phyloP scores from a whole-genome alignment of 2,797 vertebrate species.

The Pagetopsis macropterus region DNA sequence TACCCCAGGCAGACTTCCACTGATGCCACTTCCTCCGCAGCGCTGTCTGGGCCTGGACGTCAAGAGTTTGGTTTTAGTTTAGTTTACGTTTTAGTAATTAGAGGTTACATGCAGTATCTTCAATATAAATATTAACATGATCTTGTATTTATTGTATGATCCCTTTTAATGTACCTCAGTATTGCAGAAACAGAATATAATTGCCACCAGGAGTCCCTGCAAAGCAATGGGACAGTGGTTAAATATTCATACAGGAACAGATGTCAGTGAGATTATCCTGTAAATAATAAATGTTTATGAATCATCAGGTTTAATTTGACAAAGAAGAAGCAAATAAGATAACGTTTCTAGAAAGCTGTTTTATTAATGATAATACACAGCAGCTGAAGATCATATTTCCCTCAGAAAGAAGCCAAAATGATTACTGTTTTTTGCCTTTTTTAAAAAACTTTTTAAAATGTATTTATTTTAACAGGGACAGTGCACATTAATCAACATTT shows the following conservation, averaged over 20 bases:
- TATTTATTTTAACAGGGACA: too few species aligned
- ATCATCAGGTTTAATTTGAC: background rate
- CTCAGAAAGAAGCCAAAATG: too few species aligned
- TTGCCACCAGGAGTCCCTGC: slow-evolving; percentile 85
- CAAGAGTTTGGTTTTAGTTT: background rate
- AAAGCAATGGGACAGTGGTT: slow-evolving; percentile 37
- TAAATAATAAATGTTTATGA: slow-evolving; percentile 14
- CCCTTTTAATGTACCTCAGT: slow-evolving; percentile 77
- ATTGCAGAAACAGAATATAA: slow-evolving; percentile 88
- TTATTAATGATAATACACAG: too few species aligned
- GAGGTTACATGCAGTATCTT: background rate
- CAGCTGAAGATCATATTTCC: too few species aligned
- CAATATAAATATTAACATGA: background rate
- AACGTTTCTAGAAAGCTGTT: too few species aligned
- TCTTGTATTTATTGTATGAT: background rate
- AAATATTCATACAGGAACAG: slow-evolving; percentile 27
- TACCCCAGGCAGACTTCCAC: slow-evolving; percentile 72
- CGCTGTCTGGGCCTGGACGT: slow-evolving; percentile 79
- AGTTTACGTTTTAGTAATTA: background rate
- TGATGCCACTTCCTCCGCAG: slow-evolving; percentile 79
- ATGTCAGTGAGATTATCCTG: slow-evolving; percentile 5
- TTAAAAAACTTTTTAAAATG: too few species aligned
- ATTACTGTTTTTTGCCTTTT: too few species aligned
- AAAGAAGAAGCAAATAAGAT: background rate
- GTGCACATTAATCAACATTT: too few species aligned